Evolutionary conservation across 2,113 vertebrate genomes (phyloP).

Genomic region (Grammatotria lemairii): DNA sequence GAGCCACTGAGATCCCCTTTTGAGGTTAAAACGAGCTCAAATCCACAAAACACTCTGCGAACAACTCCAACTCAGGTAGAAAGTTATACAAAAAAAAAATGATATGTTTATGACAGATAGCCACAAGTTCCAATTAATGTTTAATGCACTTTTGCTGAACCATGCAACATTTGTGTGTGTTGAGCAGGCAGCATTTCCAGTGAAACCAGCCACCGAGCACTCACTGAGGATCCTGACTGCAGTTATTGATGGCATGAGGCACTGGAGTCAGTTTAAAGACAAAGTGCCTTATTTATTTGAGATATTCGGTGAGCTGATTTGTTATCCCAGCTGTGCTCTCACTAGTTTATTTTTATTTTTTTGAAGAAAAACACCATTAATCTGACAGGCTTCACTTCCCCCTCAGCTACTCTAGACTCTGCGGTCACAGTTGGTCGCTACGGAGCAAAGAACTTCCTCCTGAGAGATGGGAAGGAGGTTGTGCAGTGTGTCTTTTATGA

Average conservation of each 20-base stretch:
- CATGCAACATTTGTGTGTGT: neutral
- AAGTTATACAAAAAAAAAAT: neutral
- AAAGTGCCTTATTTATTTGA: constrained; percentile 82
- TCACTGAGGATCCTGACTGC: constrained; percentile 84
- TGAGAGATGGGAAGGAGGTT: constrained; percentile 82
- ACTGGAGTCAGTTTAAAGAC: constrained; percentile 83
- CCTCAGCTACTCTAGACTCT: constrained; percentile 85
- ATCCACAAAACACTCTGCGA: neutral
- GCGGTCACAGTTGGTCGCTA: constrained; percentile 81
- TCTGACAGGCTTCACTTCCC: neutral
- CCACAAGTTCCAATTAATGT: neutral
- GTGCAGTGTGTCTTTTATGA: constrained; percentile 89
- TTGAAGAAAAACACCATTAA: neutral
- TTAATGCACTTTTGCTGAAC: neutral
- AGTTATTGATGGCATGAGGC: constrained; percentile 85
- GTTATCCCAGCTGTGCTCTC: neutral
- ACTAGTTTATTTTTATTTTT: neutral
- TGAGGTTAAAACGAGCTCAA: neutral
- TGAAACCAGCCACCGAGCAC: constrained; percentile 68
- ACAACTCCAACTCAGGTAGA: constrained; percentile 23
- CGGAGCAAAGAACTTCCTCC: constrained; percentile 85
- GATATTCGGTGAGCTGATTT: constrained; percentile 79
- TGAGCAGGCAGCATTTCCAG: constrained; percentile 49
- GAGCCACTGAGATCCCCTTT: neutral
- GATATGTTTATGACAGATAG: neutral